Percentiles rank a stretch among this genome's conserved stretches.
phyloP scores from a whole-genome alignment of 2,888 invertebrate genomes.

The Ditula angustiorana region DNA sequence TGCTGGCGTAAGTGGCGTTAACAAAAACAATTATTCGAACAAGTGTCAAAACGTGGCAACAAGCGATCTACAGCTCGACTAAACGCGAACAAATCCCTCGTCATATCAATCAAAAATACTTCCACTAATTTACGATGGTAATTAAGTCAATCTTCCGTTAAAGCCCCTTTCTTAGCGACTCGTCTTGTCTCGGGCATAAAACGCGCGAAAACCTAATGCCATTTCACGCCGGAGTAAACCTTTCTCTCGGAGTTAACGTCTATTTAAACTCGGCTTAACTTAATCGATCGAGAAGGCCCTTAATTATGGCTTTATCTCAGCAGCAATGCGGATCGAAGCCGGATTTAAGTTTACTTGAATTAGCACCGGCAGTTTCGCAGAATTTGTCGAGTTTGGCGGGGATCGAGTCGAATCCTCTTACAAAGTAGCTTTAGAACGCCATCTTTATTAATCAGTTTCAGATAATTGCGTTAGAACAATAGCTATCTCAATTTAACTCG shows the following conservation, averaged over 20 bases:
- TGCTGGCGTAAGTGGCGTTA: too few species aligned
- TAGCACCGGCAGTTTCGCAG: constrained; percentile 44
- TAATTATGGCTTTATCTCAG: constrained; percentile 84
- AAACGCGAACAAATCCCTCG: constrained; percentile 61
- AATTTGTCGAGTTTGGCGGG: constrained; percentile 16
- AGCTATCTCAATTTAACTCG: not conserved
- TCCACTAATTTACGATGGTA: constrained; percentile 74
- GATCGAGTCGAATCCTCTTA: constrained; percentile 19
- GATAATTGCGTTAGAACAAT: not conserved
- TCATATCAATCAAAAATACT: constrained; percentile 80
- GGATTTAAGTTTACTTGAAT: constrained; percentile 73
- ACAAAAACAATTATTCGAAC: not conserved
- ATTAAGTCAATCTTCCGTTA: constrained; percentile 83
- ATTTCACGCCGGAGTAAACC: constrained; percentile 86
- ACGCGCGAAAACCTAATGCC: constrained; percentile 85
- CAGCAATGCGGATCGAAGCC: constrained; percentile 76
- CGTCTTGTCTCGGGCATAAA: constrained; percentile 73
- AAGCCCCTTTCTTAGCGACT: constrained; percentile 83
- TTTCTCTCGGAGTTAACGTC: constrained; percentile 84
- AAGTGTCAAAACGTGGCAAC: constrained; percentile 24
- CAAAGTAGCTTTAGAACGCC: not conserved
- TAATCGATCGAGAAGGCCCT: constrained; percentile 85
- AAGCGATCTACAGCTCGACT: constrained; percentile 25
- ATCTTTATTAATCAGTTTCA: constrained; percentile 9
- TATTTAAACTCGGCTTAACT: constrained; percentile 84